Percentiles rank a stretch among this genome's conserved stretches.
Conservation (phyloP, 2,888 invertebrate genomes). For the Drosophila helvetica region DNA sequence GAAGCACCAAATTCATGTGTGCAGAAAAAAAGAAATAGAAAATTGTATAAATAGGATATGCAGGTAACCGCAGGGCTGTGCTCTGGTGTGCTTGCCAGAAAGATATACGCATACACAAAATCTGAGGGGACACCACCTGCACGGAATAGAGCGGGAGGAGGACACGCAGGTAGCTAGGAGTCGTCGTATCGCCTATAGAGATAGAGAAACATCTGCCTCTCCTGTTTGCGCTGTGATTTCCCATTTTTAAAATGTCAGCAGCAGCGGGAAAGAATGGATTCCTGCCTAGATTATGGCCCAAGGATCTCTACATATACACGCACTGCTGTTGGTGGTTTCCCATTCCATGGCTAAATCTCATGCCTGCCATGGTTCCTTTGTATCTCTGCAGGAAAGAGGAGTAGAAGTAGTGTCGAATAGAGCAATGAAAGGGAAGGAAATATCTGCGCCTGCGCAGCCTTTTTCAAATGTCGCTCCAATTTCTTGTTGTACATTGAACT, state of each 20-base stretch:
- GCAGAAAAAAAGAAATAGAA: constrained; percentile 52
- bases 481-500: constrained; percentile 60
- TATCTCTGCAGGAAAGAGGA: constrained; percentile 61
- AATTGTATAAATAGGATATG: constrained; percentile 65
- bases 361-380: constrained; percentile 56
- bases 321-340: constrained; percentile 3
- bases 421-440: constrained; percentile 24
- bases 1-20: constrained; percentile 63
- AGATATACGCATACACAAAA: constrained; percentile 23
- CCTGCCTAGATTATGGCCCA: constrained; percentile 58
- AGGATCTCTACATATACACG: constrained; percentile 38
- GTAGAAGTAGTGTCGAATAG: constrained; percentile 40
- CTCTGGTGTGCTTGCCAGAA: background rate
- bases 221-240: constrained; percentile 65
- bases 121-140: constrained; percentile 56
- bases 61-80: constrained; percentile 56
- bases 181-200: constrained; percentile 35
- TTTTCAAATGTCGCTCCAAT: constrained; percentile 65
- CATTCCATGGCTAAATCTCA: constrained; percentile 23
- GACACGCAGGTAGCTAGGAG: constrained; percentile 58
- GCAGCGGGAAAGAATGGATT: constrained; percentile 51
- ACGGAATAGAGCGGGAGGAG: constrained; percentile 7
- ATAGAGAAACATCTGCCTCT: constrained; percentile 69
- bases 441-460: constrained; percentile 60
- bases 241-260: constrained; percentile 56